phyloP scores from a whole-genome alignment of 2,113 vertebrate species.

The Eulacestoma nigropectus region DNA sequence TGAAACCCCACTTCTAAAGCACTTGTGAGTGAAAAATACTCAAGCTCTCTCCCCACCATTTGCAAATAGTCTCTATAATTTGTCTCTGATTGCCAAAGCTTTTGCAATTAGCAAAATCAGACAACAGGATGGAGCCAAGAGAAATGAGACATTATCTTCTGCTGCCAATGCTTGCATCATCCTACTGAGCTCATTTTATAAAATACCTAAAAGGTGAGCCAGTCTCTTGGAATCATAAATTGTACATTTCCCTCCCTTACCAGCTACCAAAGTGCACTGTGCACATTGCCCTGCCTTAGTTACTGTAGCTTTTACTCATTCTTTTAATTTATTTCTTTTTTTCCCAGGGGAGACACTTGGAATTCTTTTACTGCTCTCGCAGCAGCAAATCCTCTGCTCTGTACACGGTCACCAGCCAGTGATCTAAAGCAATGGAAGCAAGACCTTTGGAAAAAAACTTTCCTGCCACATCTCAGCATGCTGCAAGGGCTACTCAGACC shows the following conservation, averaged over 20 bases:
- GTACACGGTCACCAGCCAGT: background rate
- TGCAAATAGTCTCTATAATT: background rate
- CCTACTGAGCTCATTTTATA: slow-evolving; percentile 29
- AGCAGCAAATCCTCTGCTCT: background rate
- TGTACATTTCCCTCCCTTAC: background rate
- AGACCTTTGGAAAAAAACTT: background rate
- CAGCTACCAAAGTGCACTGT: background rate
- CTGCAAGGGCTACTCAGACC: background rate
- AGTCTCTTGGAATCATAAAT: slow-evolving; percentile 3
- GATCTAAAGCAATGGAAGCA: background rate
- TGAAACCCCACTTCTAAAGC: background rate
- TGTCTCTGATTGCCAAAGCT: background rate
- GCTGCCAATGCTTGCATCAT: slow-evolving; percentile 46
- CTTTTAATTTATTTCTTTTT: background rate
- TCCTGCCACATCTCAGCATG: background rate
- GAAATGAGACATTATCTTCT: slow-evolving; percentile 17
- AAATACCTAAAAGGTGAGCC: slow-evolving; percentile 15
- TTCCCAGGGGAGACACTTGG: background rate
- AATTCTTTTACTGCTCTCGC: background rate
- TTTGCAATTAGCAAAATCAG: slow-evolving; percentile 32
- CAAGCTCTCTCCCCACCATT: background rate
- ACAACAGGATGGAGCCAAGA: slow-evolving; percentile 23
- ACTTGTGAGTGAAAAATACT: background rate
- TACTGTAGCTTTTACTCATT: background rate
- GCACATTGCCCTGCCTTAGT: background rate